These are phyloP conservation scores for Cacatua alba DNA, from an alignment of 2,113 vertebrate species.

Conservation along the genomic window DNA sequence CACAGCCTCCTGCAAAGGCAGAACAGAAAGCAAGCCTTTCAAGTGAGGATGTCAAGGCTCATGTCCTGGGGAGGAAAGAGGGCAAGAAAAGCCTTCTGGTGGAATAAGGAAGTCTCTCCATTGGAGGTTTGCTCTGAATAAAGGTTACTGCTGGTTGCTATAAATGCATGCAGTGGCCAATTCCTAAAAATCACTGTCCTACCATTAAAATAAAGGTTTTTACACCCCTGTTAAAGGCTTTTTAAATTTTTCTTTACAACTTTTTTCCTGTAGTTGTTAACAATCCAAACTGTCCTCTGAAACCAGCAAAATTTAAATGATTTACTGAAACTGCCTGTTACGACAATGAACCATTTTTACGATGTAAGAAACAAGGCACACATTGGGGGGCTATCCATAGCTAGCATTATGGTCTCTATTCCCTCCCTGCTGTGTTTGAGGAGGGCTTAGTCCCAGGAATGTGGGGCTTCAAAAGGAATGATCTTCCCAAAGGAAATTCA, in stretches of 20 bases:
- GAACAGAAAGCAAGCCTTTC: neutral
- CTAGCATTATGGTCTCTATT: neutral
- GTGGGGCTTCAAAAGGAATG: neutral
- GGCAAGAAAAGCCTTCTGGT: neutral
- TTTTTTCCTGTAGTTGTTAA: neutral
- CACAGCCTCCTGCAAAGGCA: conserved; percentile 82
- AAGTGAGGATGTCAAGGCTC: neutral
- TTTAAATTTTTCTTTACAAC: neutral
- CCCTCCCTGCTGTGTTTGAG: neutral
- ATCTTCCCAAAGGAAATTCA: neutral
- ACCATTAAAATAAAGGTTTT: neutral
- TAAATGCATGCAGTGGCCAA: neutral
- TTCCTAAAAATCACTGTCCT: neutral
- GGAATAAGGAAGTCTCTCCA: neutral
- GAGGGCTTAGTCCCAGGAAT: neutral
- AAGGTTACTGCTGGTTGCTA: neutral
- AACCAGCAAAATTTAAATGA: neutral
- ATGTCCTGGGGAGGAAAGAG: neutral
- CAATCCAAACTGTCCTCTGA: neutral
- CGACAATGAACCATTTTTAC: neutral
- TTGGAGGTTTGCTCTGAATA: neutral
- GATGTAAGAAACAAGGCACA: neutral
- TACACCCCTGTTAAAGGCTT: neutral
- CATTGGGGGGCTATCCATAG: fast-evolving
- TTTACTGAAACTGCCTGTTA: neutral